Conservation (phyloP, 37 sponge, comb jelly and placozoan genomes). For the Halichondria panicea region DNA sequence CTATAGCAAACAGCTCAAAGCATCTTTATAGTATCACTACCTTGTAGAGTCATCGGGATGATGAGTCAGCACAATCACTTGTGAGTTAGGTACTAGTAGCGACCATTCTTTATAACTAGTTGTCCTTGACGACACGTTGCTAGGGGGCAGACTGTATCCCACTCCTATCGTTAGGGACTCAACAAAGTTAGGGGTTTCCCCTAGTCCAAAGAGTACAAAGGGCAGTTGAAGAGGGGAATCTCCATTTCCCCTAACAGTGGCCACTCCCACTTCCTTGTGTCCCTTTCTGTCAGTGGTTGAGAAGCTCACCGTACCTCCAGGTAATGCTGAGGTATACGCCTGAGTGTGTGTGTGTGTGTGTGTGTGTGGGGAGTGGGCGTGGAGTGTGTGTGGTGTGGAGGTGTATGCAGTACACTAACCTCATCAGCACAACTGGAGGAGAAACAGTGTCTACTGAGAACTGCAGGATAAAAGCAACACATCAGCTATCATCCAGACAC, state of each 20-base stretch:
- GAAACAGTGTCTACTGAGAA: conserved; percentile 37
- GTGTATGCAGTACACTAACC: not conserved
- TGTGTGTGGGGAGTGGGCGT: not conserved
- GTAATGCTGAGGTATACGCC: conserved; percentile 54
- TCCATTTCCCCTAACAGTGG: conserved; percentile 1
- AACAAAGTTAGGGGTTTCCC: conserved; percentile 66
- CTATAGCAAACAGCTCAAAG: not conserved
- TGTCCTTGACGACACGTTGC: not conserved
- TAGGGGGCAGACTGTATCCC: not conserved
- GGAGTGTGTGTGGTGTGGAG: not conserved
- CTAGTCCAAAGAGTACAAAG: conserved; percentile 70
- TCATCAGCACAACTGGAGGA: not conserved
- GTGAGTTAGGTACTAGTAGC: conserved; percentile 62
- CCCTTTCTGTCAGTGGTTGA: conserved; percentile 57
- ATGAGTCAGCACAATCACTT: conserved; percentile 49
- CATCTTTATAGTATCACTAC: conserved; percentile 7
- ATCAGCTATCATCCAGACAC: not conserved
- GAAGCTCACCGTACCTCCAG: conserved; percentile 40
- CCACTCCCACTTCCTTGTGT: conserved; percentile 4
- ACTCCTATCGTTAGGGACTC: conserved; percentile 47
- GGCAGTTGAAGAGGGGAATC: conserved; percentile 43
- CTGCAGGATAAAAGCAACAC: not conserved
- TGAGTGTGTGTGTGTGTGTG: conserved; percentile 9
- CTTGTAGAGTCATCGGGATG: conserved; percentile 31
- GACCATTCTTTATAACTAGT: conserved; percentile 18